These are phyloP conservation scores for Lophius piscatorius DNA, from an alignment of 2,113 vertebrate species.

Conservation along the genomic window DNA sequence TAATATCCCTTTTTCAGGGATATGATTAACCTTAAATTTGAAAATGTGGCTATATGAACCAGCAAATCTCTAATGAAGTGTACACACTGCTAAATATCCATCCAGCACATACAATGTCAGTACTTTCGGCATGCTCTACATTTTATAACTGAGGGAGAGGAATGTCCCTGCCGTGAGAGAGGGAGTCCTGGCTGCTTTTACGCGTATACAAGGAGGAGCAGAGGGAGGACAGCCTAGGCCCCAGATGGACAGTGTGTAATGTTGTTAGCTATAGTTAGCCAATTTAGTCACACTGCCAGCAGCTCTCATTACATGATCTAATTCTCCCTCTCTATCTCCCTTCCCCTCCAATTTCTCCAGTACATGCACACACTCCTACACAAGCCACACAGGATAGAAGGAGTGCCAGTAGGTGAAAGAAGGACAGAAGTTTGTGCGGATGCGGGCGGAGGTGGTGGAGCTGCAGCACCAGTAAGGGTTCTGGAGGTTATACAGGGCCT, in stretches of 20 bases:
- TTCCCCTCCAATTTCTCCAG: conserved; percentile 51
- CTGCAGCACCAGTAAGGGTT: conserved; percentile 31
- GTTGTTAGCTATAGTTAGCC: conserved; percentile 81
- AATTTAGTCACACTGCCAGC: conserved; percentile 76
- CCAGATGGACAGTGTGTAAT: conserved; percentile 82
- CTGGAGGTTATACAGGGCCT: conserved; percentile 44
- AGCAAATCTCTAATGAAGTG: conserved; percentile 36
- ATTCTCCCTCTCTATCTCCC: conserved; percentile 68
- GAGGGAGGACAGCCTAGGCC: conserved; percentile 68
- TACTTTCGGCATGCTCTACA: conserved; percentile 36
- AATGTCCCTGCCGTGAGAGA: conserved; percentile 28
- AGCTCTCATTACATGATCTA: conserved; percentile 82
- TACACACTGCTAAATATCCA: conserved; percentile 29
- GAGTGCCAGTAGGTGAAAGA: conserved; percentile 66
- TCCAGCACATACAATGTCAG: neutral
- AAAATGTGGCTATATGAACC: conserved; percentile 43
- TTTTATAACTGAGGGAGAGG: conserved; percentile 52
- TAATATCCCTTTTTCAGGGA: too few relatives aligned
- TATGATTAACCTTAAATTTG: conserved; percentile 37
- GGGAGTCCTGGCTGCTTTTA: conserved; percentile 61
- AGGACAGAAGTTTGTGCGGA: conserved; percentile 33
- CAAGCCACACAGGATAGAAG: conserved; percentile 58
- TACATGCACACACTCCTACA: conserved; percentile 58
- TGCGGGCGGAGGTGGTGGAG: conserved; percentile 36
- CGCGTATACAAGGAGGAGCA: conserved; percentile 64